Evolutionary conservation across 2,113 vertebrate species (phyloP).

Genomic region (Falco punctatus): DNA sequence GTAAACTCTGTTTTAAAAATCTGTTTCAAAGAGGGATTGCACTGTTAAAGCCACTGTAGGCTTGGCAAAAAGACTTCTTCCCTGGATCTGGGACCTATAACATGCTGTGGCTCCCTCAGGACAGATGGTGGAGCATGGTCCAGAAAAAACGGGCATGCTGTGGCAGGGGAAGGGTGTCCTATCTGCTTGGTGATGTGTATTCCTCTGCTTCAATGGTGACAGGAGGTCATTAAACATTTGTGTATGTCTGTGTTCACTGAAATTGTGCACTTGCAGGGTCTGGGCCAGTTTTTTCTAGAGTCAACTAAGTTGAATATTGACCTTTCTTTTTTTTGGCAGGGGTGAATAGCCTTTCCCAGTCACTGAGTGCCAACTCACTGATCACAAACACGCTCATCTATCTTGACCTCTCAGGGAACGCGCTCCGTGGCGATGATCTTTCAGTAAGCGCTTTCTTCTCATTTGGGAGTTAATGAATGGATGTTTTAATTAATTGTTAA

Average conservation of each 20-base stretch:
- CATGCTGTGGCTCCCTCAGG: neutral
- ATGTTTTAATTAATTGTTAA: neutral
- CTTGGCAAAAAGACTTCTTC: neutral
- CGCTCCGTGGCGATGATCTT: conserved; percentile 89
- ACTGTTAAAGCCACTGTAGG: neutral
- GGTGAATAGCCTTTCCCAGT: conserved; percentile 90
- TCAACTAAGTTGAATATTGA: neutral
- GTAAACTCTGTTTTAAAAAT: neutral
- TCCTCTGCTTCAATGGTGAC: neutral
- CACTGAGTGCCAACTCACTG: conserved; percentile 84
- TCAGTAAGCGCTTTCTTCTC: conserved; percentile 72
- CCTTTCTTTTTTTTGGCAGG: conserved; percentile 74
- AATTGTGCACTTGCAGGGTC: neutral
- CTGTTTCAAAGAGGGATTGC: neutral
- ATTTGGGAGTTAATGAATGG: neutral
- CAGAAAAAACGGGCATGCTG: neutral
- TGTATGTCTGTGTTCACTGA: neutral
- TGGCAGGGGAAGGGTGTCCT: neutral
- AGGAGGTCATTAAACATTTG: neutral
- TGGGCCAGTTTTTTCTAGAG: neutral
- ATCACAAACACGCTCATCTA: conserved; percentile 81
- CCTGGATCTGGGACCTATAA: accelerated
- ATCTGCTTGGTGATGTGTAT: neutral
- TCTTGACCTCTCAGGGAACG: conserved; percentile 93
- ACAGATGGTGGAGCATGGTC: accelerated